Evolutionary conservation across 2,888 invertebrate species (phyloP).

Genomic region (Drosophila barbarae): DNA sequence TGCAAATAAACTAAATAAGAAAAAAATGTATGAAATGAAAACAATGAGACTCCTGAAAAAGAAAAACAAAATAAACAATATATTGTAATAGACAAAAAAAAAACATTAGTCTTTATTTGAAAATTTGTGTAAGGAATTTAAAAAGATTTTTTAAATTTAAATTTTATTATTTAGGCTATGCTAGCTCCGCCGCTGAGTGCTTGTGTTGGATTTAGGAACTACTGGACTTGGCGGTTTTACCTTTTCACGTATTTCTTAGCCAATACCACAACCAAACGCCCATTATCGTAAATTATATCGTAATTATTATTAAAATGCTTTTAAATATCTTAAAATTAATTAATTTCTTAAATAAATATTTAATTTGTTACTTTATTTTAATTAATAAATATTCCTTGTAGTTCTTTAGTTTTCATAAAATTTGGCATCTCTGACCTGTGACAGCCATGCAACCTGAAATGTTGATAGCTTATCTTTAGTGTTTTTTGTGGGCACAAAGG

Average conservation of each 20-base stretch:
- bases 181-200: slow-evolving; percentile 4
- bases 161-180: not conserved
- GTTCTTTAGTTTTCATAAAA: not conserved
- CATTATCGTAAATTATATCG: slow-evolving; percentile 4
- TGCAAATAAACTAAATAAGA: slow-evolving; percentile 42
- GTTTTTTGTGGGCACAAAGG: slow-evolving; percentile 24
- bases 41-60: slow-evolving; percentile 69
- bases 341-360: not conserved
- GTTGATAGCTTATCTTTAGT: slow-evolving; percentile 42
- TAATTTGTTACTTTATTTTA: too few relatives aligned
- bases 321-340: not conserved
- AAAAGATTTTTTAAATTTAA: fast-evolving
- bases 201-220: not conserved
- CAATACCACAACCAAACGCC: not conserved
- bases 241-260: not conserved
- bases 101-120: not conserved
- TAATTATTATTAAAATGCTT: not conserved
- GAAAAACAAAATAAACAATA: slow-evolving; percentile 49
- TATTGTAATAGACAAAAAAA: slow-evolving; percentile 57
- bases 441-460: not conserved
- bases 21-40: slow-evolving; percentile 64
- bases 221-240: slow-evolving; percentile 1
- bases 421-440: slow-evolving; percentile 5
- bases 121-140: fast-evolving
- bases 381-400: not conserved